phyloP scores from a whole-genome alignment of 2,888 invertebrate species.

The Euzetes globulus region DNA sequence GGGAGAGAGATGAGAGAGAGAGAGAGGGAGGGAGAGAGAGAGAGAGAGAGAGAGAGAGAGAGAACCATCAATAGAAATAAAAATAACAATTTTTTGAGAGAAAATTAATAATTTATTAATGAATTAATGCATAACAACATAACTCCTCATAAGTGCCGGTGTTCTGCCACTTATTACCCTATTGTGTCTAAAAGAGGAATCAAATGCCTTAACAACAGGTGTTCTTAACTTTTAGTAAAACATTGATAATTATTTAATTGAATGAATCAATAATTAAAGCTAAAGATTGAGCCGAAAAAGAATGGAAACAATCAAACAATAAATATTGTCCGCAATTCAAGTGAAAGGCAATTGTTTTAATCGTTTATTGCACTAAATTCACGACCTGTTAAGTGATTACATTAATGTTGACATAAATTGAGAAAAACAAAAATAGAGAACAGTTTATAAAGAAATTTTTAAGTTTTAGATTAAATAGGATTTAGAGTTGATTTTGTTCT shows the following conservation, averaged over 20 bases:
- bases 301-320: background rate
- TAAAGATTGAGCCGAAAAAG: background rate
- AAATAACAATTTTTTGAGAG: no score
- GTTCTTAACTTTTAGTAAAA: background rate
- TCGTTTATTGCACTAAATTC: constrained; percentile 11
- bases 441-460: constrained; percentile 20
- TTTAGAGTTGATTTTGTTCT: background rate
- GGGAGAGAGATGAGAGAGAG: no score
- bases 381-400: constrained; percentile 15
- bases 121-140: no score
- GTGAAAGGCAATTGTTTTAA: constrained; percentile 7
- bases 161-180: no score
- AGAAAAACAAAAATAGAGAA: constrained; percentile 24
- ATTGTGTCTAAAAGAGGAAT: background rate
- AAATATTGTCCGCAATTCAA: background rate
- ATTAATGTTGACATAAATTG: constrained; percentile 16
- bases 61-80: no score
- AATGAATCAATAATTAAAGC: background rate
- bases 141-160: no score
- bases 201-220: background rate
- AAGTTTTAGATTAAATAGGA: background rate
- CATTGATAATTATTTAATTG: no score
- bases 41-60: no score
- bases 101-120: no score
- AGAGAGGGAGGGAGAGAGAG: no score